A percentile compares a stretch with the other conserved stretches of the same genome.
Evolutionary conservation across 2,888 invertebrate species (phyloP).

Genomic region (Aphidoletes aphidimyza): DNA sequence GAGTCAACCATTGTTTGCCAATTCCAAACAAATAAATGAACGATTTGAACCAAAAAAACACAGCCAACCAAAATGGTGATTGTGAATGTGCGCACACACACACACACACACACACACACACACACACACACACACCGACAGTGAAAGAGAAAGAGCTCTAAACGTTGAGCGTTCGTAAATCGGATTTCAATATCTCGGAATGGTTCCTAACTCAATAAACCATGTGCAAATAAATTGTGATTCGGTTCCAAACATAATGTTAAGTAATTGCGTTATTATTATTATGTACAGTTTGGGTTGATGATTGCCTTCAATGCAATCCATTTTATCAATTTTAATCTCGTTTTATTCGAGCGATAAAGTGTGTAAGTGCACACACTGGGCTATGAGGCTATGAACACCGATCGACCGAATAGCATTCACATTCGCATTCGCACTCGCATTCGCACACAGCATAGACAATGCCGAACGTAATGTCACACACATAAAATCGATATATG

Average conservation of each 20-base stretch:
- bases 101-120: too few species aligned
- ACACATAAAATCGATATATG: conserved; percentile 48
- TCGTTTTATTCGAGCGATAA: conserved; percentile 43
- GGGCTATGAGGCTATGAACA: too few species aligned
- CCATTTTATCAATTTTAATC: conserved; percentile 51
- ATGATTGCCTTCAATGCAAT: conserved; percentile 49
- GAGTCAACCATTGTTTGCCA: too few species aligned
- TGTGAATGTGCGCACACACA: background rate
- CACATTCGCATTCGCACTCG: too few species aligned
- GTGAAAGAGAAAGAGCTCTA: too few species aligned
- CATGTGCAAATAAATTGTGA: conserved; percentile 34
- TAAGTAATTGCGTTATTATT: conserved; percentile 47
- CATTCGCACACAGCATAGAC: too few species aligned
- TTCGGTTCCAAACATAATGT: conserved; percentile 45
- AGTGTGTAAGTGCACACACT: conserved; percentile 29
- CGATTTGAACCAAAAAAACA: background rate
- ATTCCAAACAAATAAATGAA: too few species aligned
- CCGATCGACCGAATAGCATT: too few species aligned
- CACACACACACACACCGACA: too few species aligned
- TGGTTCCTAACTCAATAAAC: background rate
- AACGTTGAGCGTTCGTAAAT: background rate
- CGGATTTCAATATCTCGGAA: background rate
- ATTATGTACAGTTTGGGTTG: conserved; percentile 37
- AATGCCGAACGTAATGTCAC: conserved; percentile 16
- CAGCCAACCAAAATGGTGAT: background rate